A percentile compares a stretch with the other conserved stretches of the same genome.
Evolutionary conservation across 2,888 invertebrate species (phyloP).

Genomic region (Desoria tigrina): DNA sequence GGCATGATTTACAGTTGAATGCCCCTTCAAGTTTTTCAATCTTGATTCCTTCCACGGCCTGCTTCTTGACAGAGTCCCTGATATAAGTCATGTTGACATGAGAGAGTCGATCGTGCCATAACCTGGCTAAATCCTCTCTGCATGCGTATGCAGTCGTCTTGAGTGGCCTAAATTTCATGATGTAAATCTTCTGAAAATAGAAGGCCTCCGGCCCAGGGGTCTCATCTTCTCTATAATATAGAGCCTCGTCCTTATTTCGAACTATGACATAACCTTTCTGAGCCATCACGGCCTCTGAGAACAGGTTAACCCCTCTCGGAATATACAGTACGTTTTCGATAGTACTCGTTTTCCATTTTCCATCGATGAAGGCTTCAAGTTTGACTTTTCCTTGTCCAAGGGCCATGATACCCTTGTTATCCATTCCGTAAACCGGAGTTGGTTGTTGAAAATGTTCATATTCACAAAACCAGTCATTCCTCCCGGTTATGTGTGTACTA

Average conservation of each 20-base stretch:
- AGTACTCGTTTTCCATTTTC: constrained; percentile 19
- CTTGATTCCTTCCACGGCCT: constrained; percentile 34
- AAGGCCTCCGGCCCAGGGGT: constrained; percentile 16
- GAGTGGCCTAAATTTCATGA: constrained; percentile 35
- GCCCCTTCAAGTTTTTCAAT: constrained; percentile 13
- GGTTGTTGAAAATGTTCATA: constrained; percentile 22
- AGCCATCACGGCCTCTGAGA: too few relatives aligned
- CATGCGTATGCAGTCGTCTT: too few relatives aligned
- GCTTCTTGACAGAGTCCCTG: constrained; percentile 19
- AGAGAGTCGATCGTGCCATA: constrained; percentile 36
- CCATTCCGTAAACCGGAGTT: constrained; percentile 17
- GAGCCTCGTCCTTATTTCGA: constrained; percentile 4
- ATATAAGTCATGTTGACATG: constrained; percentile 31
- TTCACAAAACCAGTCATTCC: constrained; percentile 24
- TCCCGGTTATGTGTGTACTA: constrained; percentile 26
- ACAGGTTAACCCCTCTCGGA: constrained; percentile 25
- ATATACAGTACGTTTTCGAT: constrained; percentile 26
- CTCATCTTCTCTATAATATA: constrained; percentile 17
- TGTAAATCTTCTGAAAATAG: constrained; percentile 16
- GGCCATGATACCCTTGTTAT: constrained; percentile 2
- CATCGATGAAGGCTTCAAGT: constrained; percentile 24
- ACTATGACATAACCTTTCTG: constrained; percentile 27
- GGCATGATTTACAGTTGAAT: constrained; percentile 26
- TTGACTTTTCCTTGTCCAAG: constrained; percentile 19
- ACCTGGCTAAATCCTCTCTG: constrained; percentile 3